Conservation (phyloP, 2,888 invertebrate species). For the Eilema sororculum region DNA sequence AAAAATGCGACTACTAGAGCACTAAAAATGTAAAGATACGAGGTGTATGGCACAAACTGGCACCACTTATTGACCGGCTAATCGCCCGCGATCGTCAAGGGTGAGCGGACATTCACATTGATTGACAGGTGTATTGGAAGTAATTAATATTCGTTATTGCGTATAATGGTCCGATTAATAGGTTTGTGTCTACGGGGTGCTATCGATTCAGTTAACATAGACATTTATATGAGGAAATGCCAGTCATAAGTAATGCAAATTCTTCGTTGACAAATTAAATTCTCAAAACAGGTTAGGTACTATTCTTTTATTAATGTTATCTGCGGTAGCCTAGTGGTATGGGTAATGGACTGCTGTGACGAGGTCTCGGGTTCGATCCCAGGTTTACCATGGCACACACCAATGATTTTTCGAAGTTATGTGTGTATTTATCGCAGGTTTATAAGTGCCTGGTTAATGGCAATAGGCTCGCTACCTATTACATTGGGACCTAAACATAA, state of each 20-base stretch:
- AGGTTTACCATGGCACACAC: too few relatives aligned
- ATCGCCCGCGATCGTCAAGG: constrained; percentile 47
- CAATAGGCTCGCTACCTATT: too few relatives aligned
- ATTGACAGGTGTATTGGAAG: constrained; percentile 43
- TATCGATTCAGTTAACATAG: not conserved
- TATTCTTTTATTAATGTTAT: not conserved
- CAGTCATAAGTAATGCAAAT: not conserved
- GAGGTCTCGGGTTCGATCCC: too few relatives aligned
- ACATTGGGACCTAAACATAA: too few relatives aligned
- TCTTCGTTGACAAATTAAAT: not conserved
- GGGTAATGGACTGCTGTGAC: too few relatives aligned
- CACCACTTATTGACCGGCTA: constrained; percentile 65
- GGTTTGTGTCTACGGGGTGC: not conserved
- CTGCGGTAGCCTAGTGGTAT: too few relatives aligned
- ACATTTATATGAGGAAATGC: not conserved
- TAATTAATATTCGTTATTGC: constrained; percentile 21
- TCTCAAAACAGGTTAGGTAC: not conserved
- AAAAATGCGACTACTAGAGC: constrained; percentile 44
- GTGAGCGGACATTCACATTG: constrained; percentile 43
- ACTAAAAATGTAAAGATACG: constrained; percentile 50
- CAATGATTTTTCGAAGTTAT: too few relatives aligned
- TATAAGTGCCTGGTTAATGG: too few relatives aligned
- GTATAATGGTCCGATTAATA: constrained; percentile 15
- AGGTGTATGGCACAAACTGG: constrained; percentile 58
- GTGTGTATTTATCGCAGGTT: too few relatives aligned